A percentile compares a stretch with the other conserved stretches of the same genome.
These are phyloP conservation scores for Propsilocerus akamusi DNA, from an alignment of 1,140 invertebrate species.

Conservation along the genomic window DNA sequence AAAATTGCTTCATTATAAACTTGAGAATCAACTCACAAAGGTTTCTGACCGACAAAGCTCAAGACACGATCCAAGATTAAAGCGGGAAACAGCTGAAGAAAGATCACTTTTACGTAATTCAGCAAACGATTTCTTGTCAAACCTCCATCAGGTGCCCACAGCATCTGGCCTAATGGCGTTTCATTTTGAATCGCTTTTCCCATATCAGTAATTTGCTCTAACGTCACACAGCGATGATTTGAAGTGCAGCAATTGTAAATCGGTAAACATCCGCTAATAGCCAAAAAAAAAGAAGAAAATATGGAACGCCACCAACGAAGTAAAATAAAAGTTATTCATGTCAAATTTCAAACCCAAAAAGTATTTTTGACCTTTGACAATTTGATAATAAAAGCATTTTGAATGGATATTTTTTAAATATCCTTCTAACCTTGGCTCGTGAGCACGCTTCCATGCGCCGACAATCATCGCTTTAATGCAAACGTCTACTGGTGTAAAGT, in stretches of 20 bases:
- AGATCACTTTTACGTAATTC: conserved; percentile 33
- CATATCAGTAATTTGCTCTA: conserved; percentile 33
- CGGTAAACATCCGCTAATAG: conserved; percentile 23
- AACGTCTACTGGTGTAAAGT: conserved; percentile 76
- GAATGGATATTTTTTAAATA: background rate
- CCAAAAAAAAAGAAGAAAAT: conserved; percentile 8
- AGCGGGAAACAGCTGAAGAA: conserved; percentile 50
- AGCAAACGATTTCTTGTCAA: conserved; percentile 27
- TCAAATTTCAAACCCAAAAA: conserved; percentile 5
- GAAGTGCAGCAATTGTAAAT: conserved; percentile 49
- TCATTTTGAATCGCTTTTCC: conserved; percentile 28
- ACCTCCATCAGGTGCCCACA: conserved; percentile 42
- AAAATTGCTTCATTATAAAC: conserved; percentile 5
- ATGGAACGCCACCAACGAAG: background rate
- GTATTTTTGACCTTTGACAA: background rate
- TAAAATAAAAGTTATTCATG: conserved; percentile 4
- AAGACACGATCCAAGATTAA: conserved; percentile 42
- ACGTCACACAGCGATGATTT: conserved; percentile 45
- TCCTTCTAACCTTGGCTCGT: background rate
- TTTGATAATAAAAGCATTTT: background rate
- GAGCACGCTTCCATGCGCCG: conserved; percentile 47
- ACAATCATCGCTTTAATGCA: conserved; percentile 62
- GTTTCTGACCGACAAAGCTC: conserved; percentile 38
- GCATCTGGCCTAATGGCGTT: conserved; percentile 40
- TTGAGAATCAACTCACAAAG: conserved; percentile 41